Conservation (phyloP, 2,888 invertebrate species). For the Drosophila vallismaia region DNA sequence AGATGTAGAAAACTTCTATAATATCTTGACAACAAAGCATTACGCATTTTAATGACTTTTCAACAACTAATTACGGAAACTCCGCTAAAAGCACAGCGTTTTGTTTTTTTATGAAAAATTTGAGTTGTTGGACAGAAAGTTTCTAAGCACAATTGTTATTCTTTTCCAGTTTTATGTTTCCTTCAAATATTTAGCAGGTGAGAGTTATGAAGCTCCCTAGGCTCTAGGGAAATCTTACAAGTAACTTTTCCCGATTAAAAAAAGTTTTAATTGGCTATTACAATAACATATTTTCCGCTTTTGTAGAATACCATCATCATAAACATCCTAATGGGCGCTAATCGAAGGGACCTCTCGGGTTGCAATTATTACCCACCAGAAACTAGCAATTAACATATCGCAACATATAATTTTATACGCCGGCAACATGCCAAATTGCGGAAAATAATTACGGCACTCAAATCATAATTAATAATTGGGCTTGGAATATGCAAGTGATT, state of each 20-base stretch:
- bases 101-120: constrained; percentile 1
- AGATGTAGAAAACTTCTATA: not conserved
- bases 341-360: not conserved
- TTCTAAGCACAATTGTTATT: constrained; percentile 3
- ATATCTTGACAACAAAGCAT: not conserved
- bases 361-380: constrained; percentile 19
- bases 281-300: not conserved
- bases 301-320: not conserved
- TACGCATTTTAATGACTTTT: constrained; percentile 1
- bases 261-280: constrained; percentile 20
- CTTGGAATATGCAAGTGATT: constrained; percentile 10
- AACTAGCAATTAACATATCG: constrained; percentile 52
- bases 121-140: constrained; percentile 3
- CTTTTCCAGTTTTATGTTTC: constrained; percentile 1
- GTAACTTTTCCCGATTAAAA: constrained; percentile 9
- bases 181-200: not conserved
- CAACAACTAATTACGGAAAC: constrained; percentile 11
- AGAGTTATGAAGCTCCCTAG: not conserved
- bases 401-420: constrained; percentile 60
- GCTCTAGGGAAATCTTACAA: constrained; percentile 4
- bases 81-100: constrained; percentile 1
- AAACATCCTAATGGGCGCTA: not conserved
- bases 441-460: constrained; percentile 39
- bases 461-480: constrained; percentile 60
- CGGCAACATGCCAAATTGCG: constrained; percentile 38